A percentile compares a stretch with the other conserved stretches of the same genome.
Evolutionary conservation across 2,113 vertebrate species (phyloP).

Genomic region (Hippocampus mohnikei): DNA sequence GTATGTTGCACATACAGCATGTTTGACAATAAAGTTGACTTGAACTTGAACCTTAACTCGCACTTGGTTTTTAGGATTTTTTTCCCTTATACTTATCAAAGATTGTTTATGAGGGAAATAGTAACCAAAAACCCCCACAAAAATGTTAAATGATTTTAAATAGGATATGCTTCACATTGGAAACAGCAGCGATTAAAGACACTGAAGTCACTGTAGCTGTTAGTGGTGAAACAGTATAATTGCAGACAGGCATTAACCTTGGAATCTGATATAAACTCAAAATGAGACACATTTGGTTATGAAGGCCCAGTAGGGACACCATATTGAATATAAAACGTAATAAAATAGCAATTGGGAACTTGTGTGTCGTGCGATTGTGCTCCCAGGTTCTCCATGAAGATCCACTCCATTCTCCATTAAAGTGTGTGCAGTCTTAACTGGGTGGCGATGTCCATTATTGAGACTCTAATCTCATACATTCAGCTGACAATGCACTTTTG

Average conservation of each 20-base stretch:
- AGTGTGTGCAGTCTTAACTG: constrained; percentile 21
- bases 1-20: too few relatives aligned
- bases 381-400: constrained; percentile 9
- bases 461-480: constrained; percentile 2
- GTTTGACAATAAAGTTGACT: too few relatives aligned
- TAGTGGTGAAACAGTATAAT: neutral
- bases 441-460: constrained; percentile 20
- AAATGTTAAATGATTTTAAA: too few relatives aligned
- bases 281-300: neutral
- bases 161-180: neutral
- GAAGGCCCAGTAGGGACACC: neutral
- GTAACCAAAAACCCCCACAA: neutral
- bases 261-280: constrained; percentile 3
- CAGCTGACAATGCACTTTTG: neutral
- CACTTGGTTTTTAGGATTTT: neutral
- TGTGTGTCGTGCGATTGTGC: neutral
- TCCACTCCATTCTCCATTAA: constrained; percentile 9
- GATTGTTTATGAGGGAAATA: neutral
- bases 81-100: neutral
- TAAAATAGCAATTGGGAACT: constrained; percentile 9
- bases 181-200: neutral
- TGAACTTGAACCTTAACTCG: neutral
- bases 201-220: neutral
- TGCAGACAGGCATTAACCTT: constrained; percentile 2
- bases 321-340: constrained; percentile 4